Base-by-base conservation (phyloP, 1,140 invertebrate genomes). In the Zaprionus ornatus region DNA sequence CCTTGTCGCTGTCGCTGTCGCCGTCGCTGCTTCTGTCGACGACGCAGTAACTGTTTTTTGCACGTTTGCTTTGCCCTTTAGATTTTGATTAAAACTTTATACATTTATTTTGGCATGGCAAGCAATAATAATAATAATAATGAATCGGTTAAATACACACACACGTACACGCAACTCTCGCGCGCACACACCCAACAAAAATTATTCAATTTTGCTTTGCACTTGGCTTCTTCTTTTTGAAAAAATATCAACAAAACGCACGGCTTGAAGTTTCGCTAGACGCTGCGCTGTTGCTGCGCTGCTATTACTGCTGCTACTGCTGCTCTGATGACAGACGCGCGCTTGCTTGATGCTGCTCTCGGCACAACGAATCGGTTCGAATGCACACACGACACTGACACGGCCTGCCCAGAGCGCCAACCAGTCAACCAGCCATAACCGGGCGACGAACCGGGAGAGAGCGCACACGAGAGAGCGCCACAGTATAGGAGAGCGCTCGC, bases 151-250 rank as follows among this genome's bases (percentile, higher is more conserved):
- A 67, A 45, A 27, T 37, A 64, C 60, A 60, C 32, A 35, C 27
- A 9, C 57, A 56, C 19, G 29, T 80, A 52, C 67, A 64, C 66
- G 42, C 75, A 71, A 37, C 75, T 63, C 65, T 35, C 65, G 27
- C 68, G 21, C 66, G 64, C 60, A 29, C 69, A 23, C 48, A 64
- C 50, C 50, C 61, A 42, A 71, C 64, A 62, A 78, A 71, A 63
- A 77, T 79, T 79, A 79, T 79, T 79, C 77, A 79, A 79, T 79
- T 76, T 79, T 76, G 67, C 50, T 79, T 79, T 79, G 73, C 73
- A 71, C 73, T 77, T 77, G 75, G 71, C 59, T 79, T 79, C 66
- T 79, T 71, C 64, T 68, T 59, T 72, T n/a, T 27, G 55, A 61
- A 64, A 64, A 42, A 59, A 37, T 56, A 79, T 45, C 77, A 75